Percentiles rank a stretch among this genome's conserved stretches.
Conservation (phyloP, 2,888 invertebrate species). For the Amphipyra berbera region DNA sequence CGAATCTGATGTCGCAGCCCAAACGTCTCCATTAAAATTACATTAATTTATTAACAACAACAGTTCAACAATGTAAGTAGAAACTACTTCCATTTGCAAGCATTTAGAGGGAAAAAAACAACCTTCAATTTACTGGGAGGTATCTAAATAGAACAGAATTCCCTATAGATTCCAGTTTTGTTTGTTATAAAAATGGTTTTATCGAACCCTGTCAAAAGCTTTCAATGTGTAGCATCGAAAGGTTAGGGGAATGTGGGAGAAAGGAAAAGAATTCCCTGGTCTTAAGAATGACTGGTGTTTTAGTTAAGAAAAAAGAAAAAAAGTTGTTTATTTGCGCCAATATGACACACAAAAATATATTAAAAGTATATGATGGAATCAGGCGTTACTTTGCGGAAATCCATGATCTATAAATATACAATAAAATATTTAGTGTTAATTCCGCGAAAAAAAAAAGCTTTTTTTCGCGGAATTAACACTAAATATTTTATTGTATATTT, state of each 20-base stretch:
- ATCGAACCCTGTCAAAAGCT: background rate
- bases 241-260: background rate
- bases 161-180: conserved; percentile 1
- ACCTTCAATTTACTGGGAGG: background rate
- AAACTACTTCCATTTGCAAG: background rate
- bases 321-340: too few relatives aligned
- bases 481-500: too few relatives aligned
- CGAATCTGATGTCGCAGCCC: too few relatives aligned
- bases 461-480: too few relatives aligned
- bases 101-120: background rate
- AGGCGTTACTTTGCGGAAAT: too few relatives aligned
- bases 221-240: conserved; percentile 15
- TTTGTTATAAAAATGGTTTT: conserved; percentile 14
- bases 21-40: too few relatives aligned
- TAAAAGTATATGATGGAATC: too few relatives aligned
- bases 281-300: background rate
- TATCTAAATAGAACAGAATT: background rate
- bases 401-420: too few relatives aligned
- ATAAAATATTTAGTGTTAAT: too few relatives aligned
- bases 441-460: too few relatives aligned
- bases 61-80: background rate
- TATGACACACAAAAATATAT: too few relatives aligned
- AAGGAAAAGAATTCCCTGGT: background rate
- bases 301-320: too few relatives aligned
- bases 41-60: background rate